These are phyloP conservation scores for Acanthococcus lagerstroemiae DNA, from an alignment of 2,888 invertebrate species.

Conservation along the genomic window DNA sequence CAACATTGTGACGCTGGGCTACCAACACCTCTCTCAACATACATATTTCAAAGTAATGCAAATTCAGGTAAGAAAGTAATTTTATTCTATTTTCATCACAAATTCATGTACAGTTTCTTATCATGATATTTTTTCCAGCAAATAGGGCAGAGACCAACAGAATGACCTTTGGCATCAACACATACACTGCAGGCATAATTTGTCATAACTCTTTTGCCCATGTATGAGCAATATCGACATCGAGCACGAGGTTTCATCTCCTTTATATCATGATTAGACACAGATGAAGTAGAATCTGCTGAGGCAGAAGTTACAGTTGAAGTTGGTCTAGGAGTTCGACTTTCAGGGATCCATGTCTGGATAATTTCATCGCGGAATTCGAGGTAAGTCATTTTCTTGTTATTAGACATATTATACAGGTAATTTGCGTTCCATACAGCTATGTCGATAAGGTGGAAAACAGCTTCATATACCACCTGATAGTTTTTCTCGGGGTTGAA, in stretches of 20 bases:
- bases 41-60: too few relatives aligned
- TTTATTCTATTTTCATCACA: not conserved
- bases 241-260: not conserved
- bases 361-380: conserved; percentile 5
- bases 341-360: too few relatives aligned
- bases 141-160: not conserved
- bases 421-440: not conserved
- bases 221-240: not conserved
- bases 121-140: not conserved
- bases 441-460: conserved; percentile 1
- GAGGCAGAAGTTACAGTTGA: not conserved
- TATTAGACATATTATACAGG: not conserved
- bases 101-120: too few relatives aligned
- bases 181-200: not conserved
- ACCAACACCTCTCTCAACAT: not conserved
- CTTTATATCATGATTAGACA: not conserved
- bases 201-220: not conserved
- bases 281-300: not conserved
- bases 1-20: too few relatives aligned
- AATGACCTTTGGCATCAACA: not conserved
- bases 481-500: not conserved
- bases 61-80: too few relatives aligned
- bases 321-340: too few relatives aligned
- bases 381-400: not conserved
- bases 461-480: not conserved